A percentile compares a stretch with the other conserved stretches of the same genome.
phyloP scores from a whole-genome alignment of 1,140 invertebrate genomes.

The Apis dorsata region DNA sequence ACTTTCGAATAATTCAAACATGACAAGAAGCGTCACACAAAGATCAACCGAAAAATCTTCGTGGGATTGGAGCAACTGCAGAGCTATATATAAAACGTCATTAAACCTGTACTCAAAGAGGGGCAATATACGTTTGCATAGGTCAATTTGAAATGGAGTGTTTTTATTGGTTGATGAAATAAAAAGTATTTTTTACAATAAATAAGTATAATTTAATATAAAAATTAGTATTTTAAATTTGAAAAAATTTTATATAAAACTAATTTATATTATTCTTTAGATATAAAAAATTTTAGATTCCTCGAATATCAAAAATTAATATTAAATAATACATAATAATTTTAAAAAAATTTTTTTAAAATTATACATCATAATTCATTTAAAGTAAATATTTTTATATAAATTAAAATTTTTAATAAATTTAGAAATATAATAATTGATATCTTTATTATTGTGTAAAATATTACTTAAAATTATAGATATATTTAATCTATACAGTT shows the following conservation, averaged over 20 bases:
- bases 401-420: neutral
- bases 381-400: neutral
- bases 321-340: neutral
- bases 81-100: neutral
- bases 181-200: neutral
- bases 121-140: conserved; percentile 22
- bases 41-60: conserved; percentile 20
- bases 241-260: neutral
- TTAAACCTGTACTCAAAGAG: neutral
- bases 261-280: neutral
- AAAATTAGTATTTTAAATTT: conserved; percentile 3
- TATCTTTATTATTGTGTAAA: no score
- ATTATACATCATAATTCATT: neutral
- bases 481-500: neutral
- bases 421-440: neutral
- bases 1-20: conserved; percentile 38
- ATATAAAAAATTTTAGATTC: neutral
- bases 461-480: neutral
- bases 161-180: conserved; percentile 22
- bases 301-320: neutral
- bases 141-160: conserved; percentile 24
- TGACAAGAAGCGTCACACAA: conserved; percentile 11
- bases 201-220: neutral
- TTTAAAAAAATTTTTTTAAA: conserved; percentile 34
- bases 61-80: conserved; percentile 46